phyloP scores from a whole-genome alignment of 2,888 invertebrate species.

The Drosophila cognata region DNA sequence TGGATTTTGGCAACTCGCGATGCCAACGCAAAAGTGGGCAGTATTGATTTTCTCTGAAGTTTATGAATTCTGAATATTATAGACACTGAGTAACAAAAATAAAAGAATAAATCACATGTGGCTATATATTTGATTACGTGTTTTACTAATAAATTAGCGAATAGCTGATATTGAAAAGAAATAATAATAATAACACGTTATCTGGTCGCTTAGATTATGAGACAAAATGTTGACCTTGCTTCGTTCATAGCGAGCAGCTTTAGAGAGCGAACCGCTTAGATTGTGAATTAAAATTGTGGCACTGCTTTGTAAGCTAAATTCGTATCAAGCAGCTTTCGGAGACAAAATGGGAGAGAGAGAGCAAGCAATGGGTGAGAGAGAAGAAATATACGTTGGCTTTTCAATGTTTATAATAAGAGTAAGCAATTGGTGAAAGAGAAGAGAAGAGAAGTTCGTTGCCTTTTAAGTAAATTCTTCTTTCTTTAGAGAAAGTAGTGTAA shows the following conservation, averaged over 20 bases:
- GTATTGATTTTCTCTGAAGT: slow-evolving; percentile 52
- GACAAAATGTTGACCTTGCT: neutral
- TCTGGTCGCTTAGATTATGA: neutral
- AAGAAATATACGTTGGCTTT: neutral
- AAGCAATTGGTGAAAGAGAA: neutral
- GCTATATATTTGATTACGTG: neutral
- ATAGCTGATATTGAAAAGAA: neutral
- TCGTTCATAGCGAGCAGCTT: slow-evolving; percentile 6
- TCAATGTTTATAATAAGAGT: neutral
- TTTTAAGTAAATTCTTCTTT: neutral
- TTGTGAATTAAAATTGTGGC: neutral
- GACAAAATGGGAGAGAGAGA: neutral
- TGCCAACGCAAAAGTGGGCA: slow-evolving; percentile 41
- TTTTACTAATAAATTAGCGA: neutral
- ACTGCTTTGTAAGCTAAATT: neutral
- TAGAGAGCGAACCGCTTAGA: neutral
- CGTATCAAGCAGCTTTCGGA: neutral
- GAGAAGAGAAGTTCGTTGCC: neutral
- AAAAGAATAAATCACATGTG: slow-evolving; percentile 7
- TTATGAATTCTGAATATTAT: slow-evolving; percentile 14
- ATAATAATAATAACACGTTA: neutral
- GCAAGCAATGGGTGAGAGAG: neutral
- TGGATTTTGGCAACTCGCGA: slow-evolving; percentile 61
- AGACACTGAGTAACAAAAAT: slow-evolving; percentile 1
- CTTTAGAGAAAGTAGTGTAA: neutral